Conservation (phyloP, 2,888 invertebrate genomes). For the Lomographa bimaculata region DNA sequence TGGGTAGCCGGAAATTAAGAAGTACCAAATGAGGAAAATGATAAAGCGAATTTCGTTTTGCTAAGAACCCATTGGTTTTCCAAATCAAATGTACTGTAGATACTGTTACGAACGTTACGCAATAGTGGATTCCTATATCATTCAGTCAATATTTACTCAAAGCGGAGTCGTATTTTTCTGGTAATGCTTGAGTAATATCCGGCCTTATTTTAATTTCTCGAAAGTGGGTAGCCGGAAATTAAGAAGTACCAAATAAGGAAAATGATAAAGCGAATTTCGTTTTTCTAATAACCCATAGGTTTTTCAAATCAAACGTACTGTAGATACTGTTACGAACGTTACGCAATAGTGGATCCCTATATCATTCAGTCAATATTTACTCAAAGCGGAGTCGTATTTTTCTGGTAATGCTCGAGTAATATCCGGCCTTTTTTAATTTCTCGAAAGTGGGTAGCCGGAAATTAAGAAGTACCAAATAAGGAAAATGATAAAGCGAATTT, state of each 20-base stretch:
- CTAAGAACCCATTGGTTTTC: conserved; percentile 2
- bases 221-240: conserved; percentile 2
- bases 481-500: conserved; percentile 6
- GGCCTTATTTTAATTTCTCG: conserved; percentile 8
- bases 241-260: conserved; percentile 2
- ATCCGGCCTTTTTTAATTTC: conserved; percentile 8
- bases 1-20: not conserved
- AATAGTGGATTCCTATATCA: too few relatives aligned
- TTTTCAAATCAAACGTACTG: too few relatives aligned
- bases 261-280: conserved; percentile 5
- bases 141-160: too few relatives aligned
- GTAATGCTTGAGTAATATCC: conserved; percentile 8
- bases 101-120: too few relatives aligned
- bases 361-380: too few relatives aligned
- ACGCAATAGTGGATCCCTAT: too few relatives aligned
- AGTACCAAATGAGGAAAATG: conserved; percentile 5
- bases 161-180: not conserved
- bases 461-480: conserved; percentile 3
- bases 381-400: too few relatives aligned
- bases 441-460: conserved; percentile 1
- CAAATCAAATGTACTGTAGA: too few relatives aligned
- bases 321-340: too few relatives aligned
- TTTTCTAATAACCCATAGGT: conserved; percentile 1
- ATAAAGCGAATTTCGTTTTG: conserved; percentile 3
- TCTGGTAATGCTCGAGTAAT: conserved; percentile 5